Conservation (phyloP, 2,888 invertebrate genomes). For the Eupeodes latifasciatus region DNA sequence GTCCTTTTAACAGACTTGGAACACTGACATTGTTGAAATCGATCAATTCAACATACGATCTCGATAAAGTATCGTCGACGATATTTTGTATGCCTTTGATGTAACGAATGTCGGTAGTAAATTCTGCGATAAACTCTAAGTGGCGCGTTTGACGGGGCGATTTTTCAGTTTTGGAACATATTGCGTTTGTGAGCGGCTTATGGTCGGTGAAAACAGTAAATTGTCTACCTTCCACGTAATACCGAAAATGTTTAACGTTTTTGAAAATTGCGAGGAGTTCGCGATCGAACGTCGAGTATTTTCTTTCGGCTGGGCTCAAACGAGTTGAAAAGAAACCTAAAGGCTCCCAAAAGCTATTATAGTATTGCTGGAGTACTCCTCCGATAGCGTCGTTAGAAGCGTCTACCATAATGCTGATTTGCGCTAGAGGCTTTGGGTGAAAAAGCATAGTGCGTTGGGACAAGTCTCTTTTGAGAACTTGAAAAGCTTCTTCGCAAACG, state of each 20-base stretch:
- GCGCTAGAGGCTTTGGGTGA: slow-evolving; percentile 26
- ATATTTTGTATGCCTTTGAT: slow-evolving; percentile 36
- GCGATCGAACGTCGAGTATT: slow-evolving; percentile 32
- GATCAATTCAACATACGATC: background rate
- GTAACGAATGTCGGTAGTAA: slow-evolving; percentile 36
- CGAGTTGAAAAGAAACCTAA: slow-evolving; percentile 34
- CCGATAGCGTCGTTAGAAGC: slow-evolving; percentile 40
- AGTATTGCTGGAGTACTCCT: slow-evolving; percentile 37
- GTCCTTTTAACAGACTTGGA: background rate
- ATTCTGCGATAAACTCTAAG: slow-evolving; percentile 21
- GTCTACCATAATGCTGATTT: slow-evolving; percentile 9
- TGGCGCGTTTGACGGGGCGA: slow-evolving; percentile 25
- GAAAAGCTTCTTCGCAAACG: slow-evolving; percentile 25
- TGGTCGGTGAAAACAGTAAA: slow-evolving; percentile 38
- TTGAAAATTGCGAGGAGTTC: slow-evolving; percentile 44
- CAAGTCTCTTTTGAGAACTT: background rate
- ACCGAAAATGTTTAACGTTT: slow-evolving; percentile 33
- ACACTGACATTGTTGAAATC: background rate
- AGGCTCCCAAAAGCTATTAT: slow-evolving; percentile 22
- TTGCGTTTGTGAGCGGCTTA: slow-evolving; percentile 36
- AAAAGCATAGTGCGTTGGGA: slow-evolving; percentile 22
- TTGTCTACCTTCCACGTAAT: slow-evolving; percentile 25
- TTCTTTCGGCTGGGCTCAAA: slow-evolving; percentile 26
- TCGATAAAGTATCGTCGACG: slow-evolving; percentile 29
- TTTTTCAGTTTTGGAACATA: slow-evolving; percentile 38